Evolutionary conservation across 1,140 invertebrate species (phyloP), one percentile per base, ranked within the genome.

Genomic region (Polypedilum vanderplanki): DNA sequence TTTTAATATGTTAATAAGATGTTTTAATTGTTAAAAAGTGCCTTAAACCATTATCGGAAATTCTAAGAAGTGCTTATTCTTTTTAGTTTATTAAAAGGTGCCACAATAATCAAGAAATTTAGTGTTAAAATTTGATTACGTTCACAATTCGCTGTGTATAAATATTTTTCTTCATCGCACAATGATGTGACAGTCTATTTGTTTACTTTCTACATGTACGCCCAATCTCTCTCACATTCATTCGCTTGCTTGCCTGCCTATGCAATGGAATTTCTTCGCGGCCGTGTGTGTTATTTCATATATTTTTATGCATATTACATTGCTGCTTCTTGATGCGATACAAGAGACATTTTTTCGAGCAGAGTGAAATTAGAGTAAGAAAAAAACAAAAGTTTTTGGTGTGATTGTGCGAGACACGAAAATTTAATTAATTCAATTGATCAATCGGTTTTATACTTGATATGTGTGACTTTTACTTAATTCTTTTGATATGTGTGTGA

Each of bases 1-100:
- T 57, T 57, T 57, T n/a, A 57, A 15, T 57, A 57, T 57, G 46
- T 57, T 57, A 18, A 8, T 70, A 70, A 70, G 65, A 20, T n/a
- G 15, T 70, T 70, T 70, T 70, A 70, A 70, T 70, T 20, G 9
- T n/a, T 70, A 18, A 70, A 70, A 70, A 70, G 65, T 70, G 65
- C 65, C 65, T 70, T 70, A 70, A 70, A 22, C 9, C 18, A 10
- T 20, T 5, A 20, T 20, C 17, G 18, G 18, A 20, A 10, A 10
- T 8, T 9, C 18, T 22, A 22, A 20, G 8, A 20, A 70, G 9
- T 18, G 65, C 8, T 70, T 20, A 18, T 22, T 9, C n/a, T 70
- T 8, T 10, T 20, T 18, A 5, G 18, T 20, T 70, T 18, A 0
- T 20, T 18, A 20, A 22, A 70, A 70, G 65, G 65, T 70, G 65